Conservation (phyloP, 2,888 invertebrate species). For the Phyllotreta cruciferae region DNA sequence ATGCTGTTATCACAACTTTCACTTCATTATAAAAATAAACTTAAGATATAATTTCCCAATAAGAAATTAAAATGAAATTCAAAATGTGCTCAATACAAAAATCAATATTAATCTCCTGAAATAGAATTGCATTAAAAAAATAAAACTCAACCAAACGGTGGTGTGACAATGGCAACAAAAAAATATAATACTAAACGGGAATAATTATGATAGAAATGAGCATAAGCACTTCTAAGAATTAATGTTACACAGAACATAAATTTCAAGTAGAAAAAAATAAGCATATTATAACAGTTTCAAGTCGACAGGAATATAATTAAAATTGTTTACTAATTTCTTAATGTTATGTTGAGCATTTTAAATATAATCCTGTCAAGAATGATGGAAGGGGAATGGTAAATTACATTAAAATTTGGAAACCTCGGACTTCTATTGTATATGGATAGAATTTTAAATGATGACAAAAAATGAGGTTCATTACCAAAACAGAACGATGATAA, state of each 20-base stretch:
- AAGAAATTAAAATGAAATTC: too few relatives aligned
- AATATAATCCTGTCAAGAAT: too few relatives aligned
- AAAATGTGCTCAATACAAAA: constrained; percentile 35
- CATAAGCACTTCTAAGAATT: constrained; percentile 21
- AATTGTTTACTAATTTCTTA: not conserved
- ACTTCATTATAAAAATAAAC: not conserved
- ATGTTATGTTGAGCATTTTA: not conserved
- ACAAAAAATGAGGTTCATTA: too few relatives aligned
- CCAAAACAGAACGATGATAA: too few relatives aligned
- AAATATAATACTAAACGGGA: constrained; percentile 32
- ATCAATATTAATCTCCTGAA: constrained; percentile 18
- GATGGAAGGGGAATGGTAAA: too few relatives aligned
- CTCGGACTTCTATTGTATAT: too few relatives aligned
- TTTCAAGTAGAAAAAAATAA: too few relatives aligned
- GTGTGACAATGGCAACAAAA: constrained; percentile 56
- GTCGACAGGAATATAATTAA: not conserved
- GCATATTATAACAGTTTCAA: too few relatives aligned
- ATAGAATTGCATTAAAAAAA: constrained; percentile 47
- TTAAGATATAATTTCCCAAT: not conserved
- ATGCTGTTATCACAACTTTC: constrained; percentile 21
- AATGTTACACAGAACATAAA: too few relatives aligned
- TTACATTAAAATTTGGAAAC: too few relatives aligned
- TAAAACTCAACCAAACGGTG: constrained; percentile 60
- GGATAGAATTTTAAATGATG: too few relatives aligned
- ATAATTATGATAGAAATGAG: constrained; percentile 37